These are phyloP conservation scores for Nettapus auritus DNA, from an alignment of 2,113 vertebrate species.

Conservation along the genomic window DNA sequence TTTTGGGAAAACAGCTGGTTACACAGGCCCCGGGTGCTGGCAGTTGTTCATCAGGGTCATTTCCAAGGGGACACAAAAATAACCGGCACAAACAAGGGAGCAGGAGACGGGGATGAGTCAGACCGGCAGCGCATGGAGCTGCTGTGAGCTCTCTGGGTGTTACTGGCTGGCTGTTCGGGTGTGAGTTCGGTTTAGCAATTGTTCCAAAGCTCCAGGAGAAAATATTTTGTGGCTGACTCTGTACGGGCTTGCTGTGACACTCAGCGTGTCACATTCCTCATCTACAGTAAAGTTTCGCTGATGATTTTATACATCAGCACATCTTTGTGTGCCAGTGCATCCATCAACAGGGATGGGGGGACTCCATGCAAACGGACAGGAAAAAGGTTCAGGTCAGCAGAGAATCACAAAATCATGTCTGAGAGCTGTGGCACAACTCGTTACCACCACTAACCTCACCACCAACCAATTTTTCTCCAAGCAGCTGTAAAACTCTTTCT, in stretches of 20 bases:
- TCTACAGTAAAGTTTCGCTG: rapidly evolving
- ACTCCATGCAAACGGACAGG: not conserved
- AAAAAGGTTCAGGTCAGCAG: not conserved
- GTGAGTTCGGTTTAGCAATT: rapidly evolving
- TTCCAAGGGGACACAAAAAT: not conserved
- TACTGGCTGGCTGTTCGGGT: rapidly evolving
- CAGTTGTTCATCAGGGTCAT: rapidly evolving
- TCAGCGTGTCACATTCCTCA: rapidly evolving
- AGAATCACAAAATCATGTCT: rapidly evolving
- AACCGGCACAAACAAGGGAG: not conserved
- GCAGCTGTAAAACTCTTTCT: not conserved
- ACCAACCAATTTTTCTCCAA: not conserved
- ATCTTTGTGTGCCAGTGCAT: rapidly evolving
- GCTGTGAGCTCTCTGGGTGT: rapidly evolving
- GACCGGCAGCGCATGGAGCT: rapidly evolving
- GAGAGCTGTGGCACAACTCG: not conserved
- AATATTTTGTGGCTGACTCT: not conserved
- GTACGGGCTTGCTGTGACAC: not conserved
- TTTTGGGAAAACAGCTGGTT: not conserved
- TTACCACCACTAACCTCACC: not conserved
- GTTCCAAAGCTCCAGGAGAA: not conserved
- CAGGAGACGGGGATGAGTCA: not conserved
- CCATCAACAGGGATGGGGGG: not conserved
- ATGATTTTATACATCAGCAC: not conserved
- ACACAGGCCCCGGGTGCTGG: not conserved